Percentiles rank a stretch among this genome's conserved stretches.
Conservation (phyloP, 2,113 vertebrate species). For the Chaetorhynchus papuensis region DNA sequence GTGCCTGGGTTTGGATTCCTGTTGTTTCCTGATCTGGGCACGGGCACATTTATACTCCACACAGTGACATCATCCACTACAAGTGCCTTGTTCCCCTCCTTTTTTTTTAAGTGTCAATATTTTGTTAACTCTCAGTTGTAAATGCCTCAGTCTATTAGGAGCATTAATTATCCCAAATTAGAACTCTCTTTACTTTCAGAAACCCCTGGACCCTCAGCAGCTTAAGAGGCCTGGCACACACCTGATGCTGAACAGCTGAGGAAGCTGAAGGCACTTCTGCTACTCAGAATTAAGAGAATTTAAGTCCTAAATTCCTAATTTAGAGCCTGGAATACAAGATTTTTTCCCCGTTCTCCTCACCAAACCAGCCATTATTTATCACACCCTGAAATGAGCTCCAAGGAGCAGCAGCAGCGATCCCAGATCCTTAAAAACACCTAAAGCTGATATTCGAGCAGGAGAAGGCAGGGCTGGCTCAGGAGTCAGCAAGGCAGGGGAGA, state of each 20-base stretch:
- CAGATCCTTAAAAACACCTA: rapidly evolving
- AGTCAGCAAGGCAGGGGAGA: rapidly evolving
- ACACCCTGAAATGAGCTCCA: neutral
- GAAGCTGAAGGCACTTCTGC: neutral
- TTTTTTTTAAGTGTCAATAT: neutral
- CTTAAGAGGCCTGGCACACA: neutral
- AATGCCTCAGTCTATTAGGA: neutral
- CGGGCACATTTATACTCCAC: rapidly evolving
- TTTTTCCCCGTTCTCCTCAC: neutral
- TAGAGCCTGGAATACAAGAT: neutral
- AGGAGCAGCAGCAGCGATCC: rapidly evolving
- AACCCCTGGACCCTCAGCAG: neutral
- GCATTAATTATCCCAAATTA: neutral
- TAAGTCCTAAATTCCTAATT: neutral
- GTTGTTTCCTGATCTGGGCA: neutral
- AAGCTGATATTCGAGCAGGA: neutral
- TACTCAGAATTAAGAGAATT: neutral
- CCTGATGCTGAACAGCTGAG: neutral
- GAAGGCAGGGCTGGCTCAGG: neutral
- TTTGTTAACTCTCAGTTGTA: neutral
- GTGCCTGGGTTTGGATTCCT: neutral
- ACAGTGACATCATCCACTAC: rapidly evolving
- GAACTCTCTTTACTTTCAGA: neutral
- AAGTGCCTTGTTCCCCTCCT: neutral
- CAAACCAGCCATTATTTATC: neutral